Percentiles rank a stretch among this genome's conserved stretches.
Conservation (phyloP, 2,888 invertebrate genomes). For the Ichneumoninae sp. region DNA sequence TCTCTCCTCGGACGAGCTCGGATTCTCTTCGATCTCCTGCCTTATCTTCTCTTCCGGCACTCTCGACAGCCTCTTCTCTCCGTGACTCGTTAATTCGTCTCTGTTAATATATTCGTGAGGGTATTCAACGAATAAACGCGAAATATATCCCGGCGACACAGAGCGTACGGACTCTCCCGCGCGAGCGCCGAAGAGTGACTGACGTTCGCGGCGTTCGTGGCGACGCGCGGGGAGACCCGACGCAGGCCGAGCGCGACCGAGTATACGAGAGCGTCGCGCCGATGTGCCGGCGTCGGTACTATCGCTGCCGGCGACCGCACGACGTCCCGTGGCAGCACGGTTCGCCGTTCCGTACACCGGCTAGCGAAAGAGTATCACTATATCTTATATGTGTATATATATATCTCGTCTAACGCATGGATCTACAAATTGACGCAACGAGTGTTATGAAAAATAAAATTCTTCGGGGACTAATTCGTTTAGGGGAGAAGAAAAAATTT, state of each 20-base stretch:
- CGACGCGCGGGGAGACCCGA: constrained; percentile 72
- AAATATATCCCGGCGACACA: constrained; percentile 64
- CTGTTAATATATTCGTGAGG: constrained; percentile 40
- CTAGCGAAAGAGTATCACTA: not conserved
- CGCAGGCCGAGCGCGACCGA: constrained; percentile 76
- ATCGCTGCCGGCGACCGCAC: constrained; percentile 74
- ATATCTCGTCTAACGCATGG: not conserved
- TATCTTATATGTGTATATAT: not conserved
- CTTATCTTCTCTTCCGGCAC: not conserved
- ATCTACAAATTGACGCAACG: constrained; percentile 1
- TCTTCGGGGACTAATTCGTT: constrained; percentile 7
- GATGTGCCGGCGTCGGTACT: constrained; percentile 71
- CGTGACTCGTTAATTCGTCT: constrained; percentile 4
- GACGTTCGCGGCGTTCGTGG: constrained; percentile 77
- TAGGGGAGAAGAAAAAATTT: constrained; percentile 13
- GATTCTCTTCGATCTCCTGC: constrained; percentile 9
- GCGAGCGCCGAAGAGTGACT: constrained; percentile 84
- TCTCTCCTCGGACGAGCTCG: constrained; percentile 31
- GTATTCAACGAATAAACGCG: constrained; percentile 58
- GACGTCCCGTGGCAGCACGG: constrained; percentile 79
- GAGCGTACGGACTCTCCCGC: constrained; percentile 80
- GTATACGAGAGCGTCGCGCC: constrained; percentile 53
- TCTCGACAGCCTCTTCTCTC: not conserved
- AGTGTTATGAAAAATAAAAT: not conserved
- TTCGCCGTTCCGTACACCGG: constrained; percentile 66